These are phyloP conservation scores for Luehdorfia chinensis DNA, from an alignment of 1,140 invertebrate species.

Conservation along the genomic window DNA sequence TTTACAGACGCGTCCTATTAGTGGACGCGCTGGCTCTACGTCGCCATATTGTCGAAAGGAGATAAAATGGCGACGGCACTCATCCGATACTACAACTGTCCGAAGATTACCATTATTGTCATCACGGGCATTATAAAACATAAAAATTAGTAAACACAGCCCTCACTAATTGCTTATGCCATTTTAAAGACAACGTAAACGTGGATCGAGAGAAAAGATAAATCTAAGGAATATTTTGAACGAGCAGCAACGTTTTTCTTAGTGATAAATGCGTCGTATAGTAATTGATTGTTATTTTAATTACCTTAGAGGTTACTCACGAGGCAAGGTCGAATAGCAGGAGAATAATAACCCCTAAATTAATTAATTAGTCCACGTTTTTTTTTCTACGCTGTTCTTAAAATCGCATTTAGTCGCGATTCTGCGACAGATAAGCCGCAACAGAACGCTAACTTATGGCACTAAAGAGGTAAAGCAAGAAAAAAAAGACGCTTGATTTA, in stretches of 20 bases:
- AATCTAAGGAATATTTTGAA: too few relatives aligned
- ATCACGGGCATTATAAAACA: conserved; percentile 5
- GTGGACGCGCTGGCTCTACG: conserved; percentile 13
- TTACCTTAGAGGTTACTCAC: too few relatives aligned
- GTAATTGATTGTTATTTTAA: too few relatives aligned
- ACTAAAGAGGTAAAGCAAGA: background rate
- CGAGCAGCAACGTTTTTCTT: too few relatives aligned
- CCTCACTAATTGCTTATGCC: background rate
- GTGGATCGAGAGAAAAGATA: too few relatives aligned
- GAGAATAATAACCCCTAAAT: too few relatives aligned
- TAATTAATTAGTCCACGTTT: too few relatives aligned
- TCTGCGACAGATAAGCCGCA: background rate
- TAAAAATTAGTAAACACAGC: background rate
- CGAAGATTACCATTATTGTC: conserved; percentile 13
- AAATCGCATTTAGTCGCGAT: too few relatives aligned
- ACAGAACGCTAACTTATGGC: background rate
- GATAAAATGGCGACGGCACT: conserved; percentile 9
- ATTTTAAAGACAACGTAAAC: background rate
- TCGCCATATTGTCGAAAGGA: background rate
- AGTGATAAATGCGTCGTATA: too few relatives aligned
- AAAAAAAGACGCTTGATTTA: background rate
- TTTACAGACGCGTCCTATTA: conserved; percentile 17
- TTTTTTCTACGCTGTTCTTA: too few relatives aligned
- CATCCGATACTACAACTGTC: background rate
- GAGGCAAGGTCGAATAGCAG: too few relatives aligned